Percentiles rank a stretch among this genome's conserved stretches.
These are phyloP conservation scores for Ctenopoma multispine DNA, from an alignment of 2,797 vertebrate genomes.

Conservation along the genomic window DNA sequence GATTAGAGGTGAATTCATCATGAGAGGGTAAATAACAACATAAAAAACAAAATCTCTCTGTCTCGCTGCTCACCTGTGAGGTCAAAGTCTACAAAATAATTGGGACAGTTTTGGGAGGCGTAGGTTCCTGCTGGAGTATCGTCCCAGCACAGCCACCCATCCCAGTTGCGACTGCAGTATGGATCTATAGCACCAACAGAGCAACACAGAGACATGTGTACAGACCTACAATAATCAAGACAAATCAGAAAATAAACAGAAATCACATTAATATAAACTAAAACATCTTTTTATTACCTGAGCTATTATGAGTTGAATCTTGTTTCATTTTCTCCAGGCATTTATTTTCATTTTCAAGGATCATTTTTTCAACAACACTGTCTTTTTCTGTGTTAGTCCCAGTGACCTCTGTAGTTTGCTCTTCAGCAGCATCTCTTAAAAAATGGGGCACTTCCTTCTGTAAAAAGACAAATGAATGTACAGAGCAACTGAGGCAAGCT, in stretches of 20 bases:
- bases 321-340: slow-evolving; percentile 91
- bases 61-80: slow-evolving; percentile 85
- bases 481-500: slow-evolving; percentile 1
- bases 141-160: slow-evolving; percentile 98
- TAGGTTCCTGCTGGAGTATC: slow-evolving; percentile 90
- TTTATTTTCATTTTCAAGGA: slow-evolving; percentile 88
- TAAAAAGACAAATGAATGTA: slow-evolving; percentile 1
- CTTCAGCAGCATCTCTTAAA: slow-evolving; percentile 75
- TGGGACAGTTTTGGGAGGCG: slow-evolving; percentile 90
- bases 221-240: not conserved
- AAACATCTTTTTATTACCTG: slow-evolving; percentile 83
- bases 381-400: slow-evolving; percentile 59
- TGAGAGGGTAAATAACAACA: not conserved
- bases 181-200: slow-evolving; percentile 74
- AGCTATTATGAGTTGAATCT: slow-evolving; percentile 85
- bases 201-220: slow-evolving; percentile 62
- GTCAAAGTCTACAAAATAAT: slow-evolving; percentile 96
- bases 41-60: not conserved
- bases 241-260: not conserved
- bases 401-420: slow-evolving; percentile 78
- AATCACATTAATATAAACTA: not conserved
- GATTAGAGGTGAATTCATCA: slow-evolving; percentile 6
- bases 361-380: slow-evolving; percentile 75
- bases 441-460: slow-evolving; percentile 75
- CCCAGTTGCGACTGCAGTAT: slow-evolving; percentile 95